Base-by-base conservation (phyloP, 1,140 invertebrate species). In the Sycobia sp. region DNA sequence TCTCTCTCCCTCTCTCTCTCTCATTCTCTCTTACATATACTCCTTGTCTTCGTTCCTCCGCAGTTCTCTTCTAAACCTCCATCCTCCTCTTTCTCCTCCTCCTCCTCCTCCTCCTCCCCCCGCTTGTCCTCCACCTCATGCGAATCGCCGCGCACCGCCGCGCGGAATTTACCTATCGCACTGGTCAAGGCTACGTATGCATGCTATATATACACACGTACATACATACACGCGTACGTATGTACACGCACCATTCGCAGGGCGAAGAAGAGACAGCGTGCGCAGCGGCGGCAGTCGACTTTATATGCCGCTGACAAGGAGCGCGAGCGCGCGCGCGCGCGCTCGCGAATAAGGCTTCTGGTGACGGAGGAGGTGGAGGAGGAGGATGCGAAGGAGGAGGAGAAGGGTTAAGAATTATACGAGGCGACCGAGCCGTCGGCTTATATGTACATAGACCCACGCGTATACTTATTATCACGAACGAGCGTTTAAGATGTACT, bases 141-240 rank as follows among this genome's bases (percentile, higher is more conserved):
- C n/a, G n/a, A n/a, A n/a, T n/a, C n/a, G n/a, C n/a, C n/a, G n/a
- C 7, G 0, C 38, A 3, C 23, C 41, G 10, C 29, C 43, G 25
- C n/a, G n/a, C 16, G 49, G 58, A 61, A 61, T 61, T 61, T 61
- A 61, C 58, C 47, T 60, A 60, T 43, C 47, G 38, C 58, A 9
- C 20, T 14, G 50, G 38, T 53, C 58, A 53, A 61, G 58, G 49
- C 47, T 53, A 34, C n/a, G n/a, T n/a, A n/a, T n/a, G n/a, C n/a
- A n/a, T n/a, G n/a, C n/a, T n/a, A n/a, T n/a, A n/a, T n/a, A n/a
- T n/a, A n/a, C n/a, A n/a, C n/a, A n/a, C n/a, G n/a, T n/a, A n/a
- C n/a, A 7, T 14, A 34, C 32, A 11, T 34, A 34, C 11, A 34
- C 32, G 32, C 11, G 11, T n/a, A n/a, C n/a, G n/a, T n/a, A n/a